Conservation (phyloP, 2,888 invertebrate species). For the Orchesellides sinensis region DNA sequence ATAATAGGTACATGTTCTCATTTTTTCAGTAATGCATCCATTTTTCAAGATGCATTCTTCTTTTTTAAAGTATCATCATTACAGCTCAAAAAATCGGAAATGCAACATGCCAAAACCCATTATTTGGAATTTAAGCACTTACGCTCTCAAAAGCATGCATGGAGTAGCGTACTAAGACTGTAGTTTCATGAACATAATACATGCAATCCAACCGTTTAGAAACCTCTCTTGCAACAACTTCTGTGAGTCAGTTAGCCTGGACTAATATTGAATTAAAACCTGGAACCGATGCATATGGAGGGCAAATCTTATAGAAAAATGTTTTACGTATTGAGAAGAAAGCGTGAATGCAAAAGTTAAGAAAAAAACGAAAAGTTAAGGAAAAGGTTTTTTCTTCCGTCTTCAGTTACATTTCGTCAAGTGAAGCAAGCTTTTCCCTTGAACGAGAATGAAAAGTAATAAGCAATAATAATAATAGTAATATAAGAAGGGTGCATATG, state of each 20-base stretch:
- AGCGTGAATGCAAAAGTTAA: not conserved
- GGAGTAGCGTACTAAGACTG: not conserved
- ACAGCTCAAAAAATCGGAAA: conserved; percentile 37
- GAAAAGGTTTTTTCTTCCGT: conserved; percentile 12
- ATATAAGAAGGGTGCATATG: not conserved
- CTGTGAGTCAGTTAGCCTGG: not conserved
- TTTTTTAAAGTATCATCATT: conserved; percentile 30
- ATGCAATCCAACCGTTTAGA: conserved; percentile 23
- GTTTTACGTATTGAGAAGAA: too few species aligned
- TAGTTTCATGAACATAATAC: conserved; percentile 24
- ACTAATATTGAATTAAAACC: not conserved
- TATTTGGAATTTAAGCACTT: conserved; percentile 11
- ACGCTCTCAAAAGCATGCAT: not conserved
- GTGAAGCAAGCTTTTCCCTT: not conserved
- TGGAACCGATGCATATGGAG: too few species aligned
- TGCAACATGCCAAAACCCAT: conserved; percentile 40
- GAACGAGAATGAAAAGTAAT: not conserved
- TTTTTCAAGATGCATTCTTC: conserved; percentile 31
- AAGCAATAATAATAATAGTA: conserved; percentile 14
- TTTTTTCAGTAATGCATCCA: conserved; percentile 47
- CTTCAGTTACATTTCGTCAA: conserved; percentile 8
- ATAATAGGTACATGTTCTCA: conserved; percentile 15
- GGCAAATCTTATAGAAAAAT: too few species aligned
- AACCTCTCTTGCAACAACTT: too few species aligned
- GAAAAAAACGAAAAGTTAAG: not conserved